phyloP scores from a whole-genome alignment of 2,888 invertebrate genomes.

The Hirtodrosophila duncani region DNA sequence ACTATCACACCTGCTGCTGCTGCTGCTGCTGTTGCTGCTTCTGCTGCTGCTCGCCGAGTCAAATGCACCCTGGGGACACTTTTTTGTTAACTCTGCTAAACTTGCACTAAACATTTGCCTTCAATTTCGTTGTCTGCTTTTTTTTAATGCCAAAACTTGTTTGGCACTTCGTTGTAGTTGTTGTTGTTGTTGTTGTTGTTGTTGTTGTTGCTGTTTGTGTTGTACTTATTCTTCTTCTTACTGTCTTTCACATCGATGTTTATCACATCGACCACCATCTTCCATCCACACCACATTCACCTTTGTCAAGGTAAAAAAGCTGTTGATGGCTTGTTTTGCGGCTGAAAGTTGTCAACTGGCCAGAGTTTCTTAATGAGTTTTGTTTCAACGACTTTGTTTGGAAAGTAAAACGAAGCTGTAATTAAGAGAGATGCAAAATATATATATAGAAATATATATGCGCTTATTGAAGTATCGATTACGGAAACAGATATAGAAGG shows the following conservation, averaged over 20 bases:
- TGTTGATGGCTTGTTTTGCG: conserved; percentile 66
- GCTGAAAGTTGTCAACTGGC: conserved; percentile 48
- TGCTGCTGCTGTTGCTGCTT: background rate
- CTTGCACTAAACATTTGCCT: conserved; percentile 64
- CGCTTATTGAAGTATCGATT: too few relatives aligned
- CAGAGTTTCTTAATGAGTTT: conserved; percentile 18
- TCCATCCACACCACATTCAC: background rate
- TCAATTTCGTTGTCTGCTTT: conserved; percentile 49
- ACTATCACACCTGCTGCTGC: too few relatives aligned
- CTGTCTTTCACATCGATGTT: conserved; percentile 21
- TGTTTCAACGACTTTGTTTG: conserved; percentile 13
- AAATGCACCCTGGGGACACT: conserved; percentile 59
- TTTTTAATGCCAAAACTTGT: conserved; percentile 40
- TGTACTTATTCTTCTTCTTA: conserved; percentile 32
- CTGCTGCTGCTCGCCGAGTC: conserved; percentile 18
- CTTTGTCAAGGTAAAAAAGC: conserved; percentile 31
- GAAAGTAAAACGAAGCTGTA: conserved; percentile 22
- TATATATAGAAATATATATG: too few relatives aligned
- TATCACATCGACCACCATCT: conserved; percentile 6
- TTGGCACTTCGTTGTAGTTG: conserved; percentile 38
- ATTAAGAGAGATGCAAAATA: conserved; percentile 32
- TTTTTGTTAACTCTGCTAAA: conserved; percentile 34
- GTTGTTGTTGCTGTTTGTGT: conserved; percentile 19
- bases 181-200: conserved; percentile 25
- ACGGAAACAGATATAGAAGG: too few relatives aligned